These are phyloP conservation scores for Pluvialis apricaria DNA, from an alignment of 2,113 vertebrate species.

Conservation along the genomic window DNA sequence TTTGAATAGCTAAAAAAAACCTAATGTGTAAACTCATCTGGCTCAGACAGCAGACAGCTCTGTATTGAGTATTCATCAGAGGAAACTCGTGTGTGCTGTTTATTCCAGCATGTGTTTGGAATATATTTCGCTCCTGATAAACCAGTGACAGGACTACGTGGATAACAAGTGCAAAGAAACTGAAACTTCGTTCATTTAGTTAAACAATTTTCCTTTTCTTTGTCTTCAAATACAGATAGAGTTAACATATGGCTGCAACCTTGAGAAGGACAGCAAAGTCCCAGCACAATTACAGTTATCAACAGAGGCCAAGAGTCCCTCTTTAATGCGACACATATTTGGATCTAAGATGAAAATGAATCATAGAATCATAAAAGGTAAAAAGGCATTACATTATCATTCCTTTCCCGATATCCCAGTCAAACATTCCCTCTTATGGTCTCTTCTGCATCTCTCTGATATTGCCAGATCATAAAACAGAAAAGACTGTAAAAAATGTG, in stretches of 20 bases:
- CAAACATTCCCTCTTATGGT: not conserved
- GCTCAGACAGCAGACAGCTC: not conserved
- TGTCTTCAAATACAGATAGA: not conserved
- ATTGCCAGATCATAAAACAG: not conserved
- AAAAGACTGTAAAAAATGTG: not conserved
- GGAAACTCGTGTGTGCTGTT: not conserved
- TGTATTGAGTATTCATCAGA: conserved; percentile 17
- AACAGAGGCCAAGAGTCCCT: not conserved
- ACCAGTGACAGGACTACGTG: not conserved
- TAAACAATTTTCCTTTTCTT: not conserved
- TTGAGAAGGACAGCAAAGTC: not conserved
- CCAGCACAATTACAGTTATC: not conserved
- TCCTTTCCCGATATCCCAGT: not conserved
- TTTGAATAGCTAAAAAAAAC: not conserved
- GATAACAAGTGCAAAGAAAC: not conserved
- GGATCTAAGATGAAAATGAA: not conserved
- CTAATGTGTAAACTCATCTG: not conserved
- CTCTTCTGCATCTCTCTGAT: not conserved
- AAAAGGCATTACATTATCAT: not conserved
- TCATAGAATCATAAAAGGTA: not conserved
- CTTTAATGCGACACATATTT: not conserved
- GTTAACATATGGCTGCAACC: not conserved
- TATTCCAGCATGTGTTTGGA: conserved; percentile 24
- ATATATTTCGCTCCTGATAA: conserved; percentile 21
- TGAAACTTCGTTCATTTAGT: not conserved